Percentiles rank a stretch among this genome's conserved stretches.
Conservation (phyloP, 2,888 invertebrate species). For the Hipparchia sbordonii region DNA sequence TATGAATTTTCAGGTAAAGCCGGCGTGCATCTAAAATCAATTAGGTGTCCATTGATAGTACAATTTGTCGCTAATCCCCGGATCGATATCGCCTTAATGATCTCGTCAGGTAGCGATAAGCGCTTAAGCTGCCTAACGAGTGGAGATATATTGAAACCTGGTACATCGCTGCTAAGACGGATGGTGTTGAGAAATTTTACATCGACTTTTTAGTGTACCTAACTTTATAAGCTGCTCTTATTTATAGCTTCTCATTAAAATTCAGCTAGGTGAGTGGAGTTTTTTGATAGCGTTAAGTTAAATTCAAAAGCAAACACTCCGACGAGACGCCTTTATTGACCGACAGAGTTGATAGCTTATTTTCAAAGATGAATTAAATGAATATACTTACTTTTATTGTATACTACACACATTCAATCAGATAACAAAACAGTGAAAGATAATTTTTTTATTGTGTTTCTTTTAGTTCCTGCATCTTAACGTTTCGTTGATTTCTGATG, state of each 20-base stretch:
- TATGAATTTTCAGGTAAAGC: conserved; percentile 45
- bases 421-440: no score
- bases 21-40: conserved; percentile 79
- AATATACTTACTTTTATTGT: no score
- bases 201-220: neutral
- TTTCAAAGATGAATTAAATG: no score
- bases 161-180: conserved; percentile 34
- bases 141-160: conserved; percentile 37
- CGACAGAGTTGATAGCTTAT: no score
- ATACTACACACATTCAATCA: no score
- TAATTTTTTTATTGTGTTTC: no score
- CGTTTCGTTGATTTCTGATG: no score
- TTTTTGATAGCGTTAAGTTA: neutral
- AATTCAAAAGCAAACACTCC: no score
- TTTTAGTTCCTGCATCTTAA: no score
- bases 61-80: conserved; percentile 82
- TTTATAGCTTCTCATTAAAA: neutral
- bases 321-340: no score
- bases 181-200: conserved; percentile 21
- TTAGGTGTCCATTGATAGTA: conserved; percentile 82
- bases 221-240: neutral
- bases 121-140: conserved; percentile 47
- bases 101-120: conserved; percentile 64
- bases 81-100: conserved; percentile 72
- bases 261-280: no score